Conservation (phyloP, 2,797 vertebrate genomes). For the Avahi laniger region DNA sequence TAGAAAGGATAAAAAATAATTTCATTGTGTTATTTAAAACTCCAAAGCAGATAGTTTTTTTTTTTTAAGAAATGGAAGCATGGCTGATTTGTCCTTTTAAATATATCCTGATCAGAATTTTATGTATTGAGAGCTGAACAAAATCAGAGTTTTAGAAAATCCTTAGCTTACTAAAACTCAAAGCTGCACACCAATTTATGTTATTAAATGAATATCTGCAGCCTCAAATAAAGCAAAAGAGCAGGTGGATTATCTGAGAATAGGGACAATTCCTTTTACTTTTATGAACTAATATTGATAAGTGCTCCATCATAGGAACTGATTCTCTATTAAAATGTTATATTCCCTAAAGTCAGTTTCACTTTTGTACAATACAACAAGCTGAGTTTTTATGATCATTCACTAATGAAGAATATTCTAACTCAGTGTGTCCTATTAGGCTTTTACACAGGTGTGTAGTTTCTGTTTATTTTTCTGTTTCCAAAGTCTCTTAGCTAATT, state of each 20-base stretch:
- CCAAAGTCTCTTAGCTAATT: background rate
- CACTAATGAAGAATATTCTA: conserved; percentile 74
- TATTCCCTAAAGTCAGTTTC: conserved; percentile 61
- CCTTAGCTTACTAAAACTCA: background rate
- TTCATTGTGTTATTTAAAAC: background rate
- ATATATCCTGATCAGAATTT: background rate
- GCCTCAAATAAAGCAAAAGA: conserved; percentile 68
- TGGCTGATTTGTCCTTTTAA: background rate
- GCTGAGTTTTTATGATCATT: conserved; percentile 71
- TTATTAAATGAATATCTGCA: conserved; percentile 78
- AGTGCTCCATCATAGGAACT: conserved; percentile 79
- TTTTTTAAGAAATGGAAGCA: conserved; percentile 11
- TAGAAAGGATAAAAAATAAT: background rate
- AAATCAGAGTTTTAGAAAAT: conserved; percentile 59
- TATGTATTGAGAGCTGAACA: conserved; percentile 5
- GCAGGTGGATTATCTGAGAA: conserved; percentile 79
- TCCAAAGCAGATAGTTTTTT: background rate
- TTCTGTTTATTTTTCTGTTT: background rate
- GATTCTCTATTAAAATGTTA: conserved; percentile 67
- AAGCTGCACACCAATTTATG: conserved; percentile 61
- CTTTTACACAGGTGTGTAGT: background rate
- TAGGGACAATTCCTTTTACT: conserved; percentile 82
- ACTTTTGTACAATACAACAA: conserved; percentile 78
- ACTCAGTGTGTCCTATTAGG: background rate
- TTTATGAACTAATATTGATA: conserved; percentile 85